Base-by-base conservation (phyloP, 2,113 vertebrate genomes). In the Micronycteris hirsuta region DNA sequence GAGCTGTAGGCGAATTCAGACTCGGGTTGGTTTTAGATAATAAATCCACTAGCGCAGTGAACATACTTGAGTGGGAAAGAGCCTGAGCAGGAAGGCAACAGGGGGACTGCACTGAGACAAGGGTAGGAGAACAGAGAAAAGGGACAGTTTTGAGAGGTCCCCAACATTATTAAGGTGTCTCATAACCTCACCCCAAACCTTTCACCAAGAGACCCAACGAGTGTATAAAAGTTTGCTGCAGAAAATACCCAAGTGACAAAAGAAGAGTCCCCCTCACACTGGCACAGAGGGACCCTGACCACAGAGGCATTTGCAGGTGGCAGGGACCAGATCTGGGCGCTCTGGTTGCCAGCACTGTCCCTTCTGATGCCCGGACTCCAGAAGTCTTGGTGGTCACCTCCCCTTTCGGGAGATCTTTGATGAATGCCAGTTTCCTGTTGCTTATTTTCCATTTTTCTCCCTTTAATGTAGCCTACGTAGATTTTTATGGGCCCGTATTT, bases 401-500 rank as follows among this genome's bases (percentile, higher is more conserved):
- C 36, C 70, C 71, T 47, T 83, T 89, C 26, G 13, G 94, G 92
- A 52, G 77, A 90, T 97, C 97, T 95, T 93, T 97, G 82, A 89
- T 97, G 94, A 96, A 98, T 98, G 97, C 74, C 98, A 97, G 45
- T 94, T 88, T 88, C 82, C 86, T 93, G 80, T 98, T 98, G 95
- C 98, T 98, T 98, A 98, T 97, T 98, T 98, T 97, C 98, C 97
- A 98, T 98, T 98, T 98, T 97, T 98, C 98, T 98, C 95, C 97
- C 97, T 97, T 98, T 98, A 98, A 98, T 98, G 97, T 98, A 97
- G 96, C 95, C 93, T 96, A 97, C 97, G 97, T 96, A 93, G 95
- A 97, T 98, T 98, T 97, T 98, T 98, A 98, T 98, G 97, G 97
- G 97, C 96, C 97, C 96, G 96, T 97, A 90, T 98, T 98, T 98